phyloP scores from a whole-genome alignment of 2,888 invertebrate genomes.

The Onchidella celtica region DNA sequence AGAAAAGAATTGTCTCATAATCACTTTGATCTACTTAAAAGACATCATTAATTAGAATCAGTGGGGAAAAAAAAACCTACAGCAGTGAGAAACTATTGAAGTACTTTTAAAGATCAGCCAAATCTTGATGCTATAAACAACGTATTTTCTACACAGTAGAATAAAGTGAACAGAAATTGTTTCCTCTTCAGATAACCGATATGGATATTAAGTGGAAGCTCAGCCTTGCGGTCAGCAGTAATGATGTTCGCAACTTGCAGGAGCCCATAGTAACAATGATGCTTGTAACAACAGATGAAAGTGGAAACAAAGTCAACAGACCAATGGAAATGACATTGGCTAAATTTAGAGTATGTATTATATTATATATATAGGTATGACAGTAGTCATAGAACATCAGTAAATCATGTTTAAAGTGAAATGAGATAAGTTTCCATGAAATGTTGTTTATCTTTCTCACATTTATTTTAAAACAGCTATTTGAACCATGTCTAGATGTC shows the following conservation, averaged over 20 bases:
- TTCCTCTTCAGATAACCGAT: slow-evolving; percentile 28
- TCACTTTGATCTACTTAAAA: no score
- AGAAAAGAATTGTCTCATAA: no score
- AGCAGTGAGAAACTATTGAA: no score
- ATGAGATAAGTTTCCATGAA: no score
- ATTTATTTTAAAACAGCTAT: not conserved
- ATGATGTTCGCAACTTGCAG: slow-evolving; percentile 67
- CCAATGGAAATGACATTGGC: slow-evolving; percentile 67
- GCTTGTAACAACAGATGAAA: slow-evolving; percentile 63
- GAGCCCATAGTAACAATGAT: slow-evolving; percentile 68
- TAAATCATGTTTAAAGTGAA: not conserved
- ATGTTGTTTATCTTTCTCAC: no score
- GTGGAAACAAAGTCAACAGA: slow-evolving; percentile 61
- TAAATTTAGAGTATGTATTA: slow-evolving; percentile 68
- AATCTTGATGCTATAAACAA: no score
- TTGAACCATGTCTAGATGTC: no score
- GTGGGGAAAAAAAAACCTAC: no score
- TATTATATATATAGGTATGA: not conserved
- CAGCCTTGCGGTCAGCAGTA: slow-evolving; percentile 69
- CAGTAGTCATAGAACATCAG: not conserved
- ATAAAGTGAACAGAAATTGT: no score
- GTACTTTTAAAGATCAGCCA: no score
- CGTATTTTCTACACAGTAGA: no score
- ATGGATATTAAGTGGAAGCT: slow-evolving; percentile 73
- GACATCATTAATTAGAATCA: no score